Evolutionary conservation across 2,113 vertebrate genomes (phyloP), one percentile per base, ranked within the genome.

Genomic region (Noctilio leporinus): DNA sequence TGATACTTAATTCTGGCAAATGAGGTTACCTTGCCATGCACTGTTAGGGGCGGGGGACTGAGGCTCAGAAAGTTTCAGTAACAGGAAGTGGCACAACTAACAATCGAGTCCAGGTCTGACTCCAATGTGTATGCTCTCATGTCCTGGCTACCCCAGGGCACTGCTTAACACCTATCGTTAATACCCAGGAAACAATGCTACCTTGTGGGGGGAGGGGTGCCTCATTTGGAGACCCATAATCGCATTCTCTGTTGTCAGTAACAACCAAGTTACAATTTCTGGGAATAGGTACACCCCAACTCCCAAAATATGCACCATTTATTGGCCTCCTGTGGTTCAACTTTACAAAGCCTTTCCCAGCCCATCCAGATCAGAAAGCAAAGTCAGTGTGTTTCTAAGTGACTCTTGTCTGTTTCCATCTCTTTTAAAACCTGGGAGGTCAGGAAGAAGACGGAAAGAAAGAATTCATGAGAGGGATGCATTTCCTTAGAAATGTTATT

Each of bases 401-500:
- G 0, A 7, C 38, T 94, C 38, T 53, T 47, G 1, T 89, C 88
- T 96, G 76, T 96, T 97, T 97, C 87, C 91, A 93, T 97, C 86
- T 86, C 97, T 97, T 98, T 97, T 87, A 81, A 97, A 98, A 89
- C 94, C 93, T 89, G 57, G 96, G 85, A 96, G 96, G 53, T 65
- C 0, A 59, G 73, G 55, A 95, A 96, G 91, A 96, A 96, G 93
- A 73, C 81, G 76, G 83, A 80, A 94, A 94, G 45, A 96, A 97
- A 95, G 84, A 88, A 53, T 72, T 95, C 93, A 83, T 49, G n/a
- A 92, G 76, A 92, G 38, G 93, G 35, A 75, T 92, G 38, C 69
- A 45, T 98, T 98, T 97, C 96, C 96, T 98, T 97, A 97, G 96
- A 98, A 98, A 95, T 97, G 96, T 96, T 97, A 98, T 97, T 98